A percentile compares a stretch with the other conserved stretches of the same genome.
phyloP scores from a whole-genome alignment of 2,113 vertebrate genomes.

The Entosphenus tridentatus region DNA sequence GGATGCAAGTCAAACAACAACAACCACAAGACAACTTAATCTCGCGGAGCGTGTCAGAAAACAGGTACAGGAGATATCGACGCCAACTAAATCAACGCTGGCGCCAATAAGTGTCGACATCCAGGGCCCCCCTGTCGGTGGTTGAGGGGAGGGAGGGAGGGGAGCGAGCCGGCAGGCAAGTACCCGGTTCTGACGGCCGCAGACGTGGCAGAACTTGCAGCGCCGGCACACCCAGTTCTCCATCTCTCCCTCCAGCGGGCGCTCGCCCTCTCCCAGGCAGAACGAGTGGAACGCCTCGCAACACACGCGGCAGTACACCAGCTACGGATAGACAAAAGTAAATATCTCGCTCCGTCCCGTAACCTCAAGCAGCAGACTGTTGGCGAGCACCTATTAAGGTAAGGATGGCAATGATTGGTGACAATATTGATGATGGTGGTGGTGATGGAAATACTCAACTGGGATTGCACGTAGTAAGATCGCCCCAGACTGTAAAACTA shows the following conservation, averaged over 20 bases:
- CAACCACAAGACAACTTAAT: background rate
- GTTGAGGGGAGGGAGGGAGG: background rate
- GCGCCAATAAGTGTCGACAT: no score
- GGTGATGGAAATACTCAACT: no score
- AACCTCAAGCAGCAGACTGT: no score
- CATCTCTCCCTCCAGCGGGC: constrained; percentile 78
- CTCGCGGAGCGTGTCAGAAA: background rate
- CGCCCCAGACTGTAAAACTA: no score
- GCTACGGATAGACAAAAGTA: constrained; percentile 24
- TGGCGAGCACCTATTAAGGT: no score
- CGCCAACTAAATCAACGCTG: constrained; percentile 10
- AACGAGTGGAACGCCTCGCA: constrained; percentile 97
- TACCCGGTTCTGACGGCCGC: constrained; percentile 54
- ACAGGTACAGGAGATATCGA: constrained; percentile 9
- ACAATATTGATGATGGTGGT: no score
- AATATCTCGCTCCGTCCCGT: no score
- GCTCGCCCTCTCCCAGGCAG: constrained; percentile 81
- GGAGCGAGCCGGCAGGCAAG: rapidly evolving
- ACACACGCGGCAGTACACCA: constrained; percentile 97
- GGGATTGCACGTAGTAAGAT: no score
- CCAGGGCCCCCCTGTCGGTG: no score
- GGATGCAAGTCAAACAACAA: no score
- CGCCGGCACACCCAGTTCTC: constrained; percentile 97
- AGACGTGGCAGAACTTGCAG: constrained; percentile 88
- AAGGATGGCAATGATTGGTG: no score